Evolutionary conservation across 1,140 invertebrate genomes (phyloP).

Genomic region (Musca vetustissima): DNA sequence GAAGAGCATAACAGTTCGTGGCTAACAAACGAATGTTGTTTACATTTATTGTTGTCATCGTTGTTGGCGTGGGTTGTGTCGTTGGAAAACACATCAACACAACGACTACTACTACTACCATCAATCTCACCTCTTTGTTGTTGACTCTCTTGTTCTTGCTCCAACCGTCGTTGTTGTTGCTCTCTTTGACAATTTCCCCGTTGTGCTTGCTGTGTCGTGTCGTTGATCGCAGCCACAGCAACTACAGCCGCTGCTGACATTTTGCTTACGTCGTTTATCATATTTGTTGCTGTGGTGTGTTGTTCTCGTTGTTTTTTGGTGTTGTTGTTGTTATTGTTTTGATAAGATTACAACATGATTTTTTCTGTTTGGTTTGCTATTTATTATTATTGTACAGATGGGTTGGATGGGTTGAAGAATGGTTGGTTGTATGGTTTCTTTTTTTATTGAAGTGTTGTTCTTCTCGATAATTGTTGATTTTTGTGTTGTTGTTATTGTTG

Average conservation of each 20-base stretch:
- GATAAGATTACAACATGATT: background rate
- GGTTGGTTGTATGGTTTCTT: background rate
- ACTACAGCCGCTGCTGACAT: slow-evolving; percentile 23
- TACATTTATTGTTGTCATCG: slow-evolving; percentile 19
- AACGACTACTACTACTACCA: background rate
- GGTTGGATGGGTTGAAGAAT: background rate
- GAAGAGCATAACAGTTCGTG: background rate
- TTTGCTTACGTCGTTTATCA: slow-evolving; percentile 35
- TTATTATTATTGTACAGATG: background rate
- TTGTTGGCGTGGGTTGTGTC: slow-evolving; percentile 19
- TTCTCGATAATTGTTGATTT: too few relatives aligned
- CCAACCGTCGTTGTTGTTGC: background rate
- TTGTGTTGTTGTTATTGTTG: too few relatives aligned
- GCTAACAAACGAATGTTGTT: background rate
- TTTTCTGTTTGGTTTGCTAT: too few relatives aligned
- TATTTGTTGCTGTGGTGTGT: background rate
- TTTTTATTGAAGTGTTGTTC: background rate
- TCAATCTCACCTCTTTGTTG: background rate
- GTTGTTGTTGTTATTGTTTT: background rate
- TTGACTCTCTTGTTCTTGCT: background rate
- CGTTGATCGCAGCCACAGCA: slow-evolving; percentile 28
- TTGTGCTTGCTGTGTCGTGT: slow-evolving; percentile 28
- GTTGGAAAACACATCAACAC: slow-evolving; percentile 22
- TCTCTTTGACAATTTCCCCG: background rate
- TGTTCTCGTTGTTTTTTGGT: background rate